phyloP scores from a whole-genome alignment of 2,113 vertebrate genomes.

The Lycocorax pyrrhopterus region DNA sequence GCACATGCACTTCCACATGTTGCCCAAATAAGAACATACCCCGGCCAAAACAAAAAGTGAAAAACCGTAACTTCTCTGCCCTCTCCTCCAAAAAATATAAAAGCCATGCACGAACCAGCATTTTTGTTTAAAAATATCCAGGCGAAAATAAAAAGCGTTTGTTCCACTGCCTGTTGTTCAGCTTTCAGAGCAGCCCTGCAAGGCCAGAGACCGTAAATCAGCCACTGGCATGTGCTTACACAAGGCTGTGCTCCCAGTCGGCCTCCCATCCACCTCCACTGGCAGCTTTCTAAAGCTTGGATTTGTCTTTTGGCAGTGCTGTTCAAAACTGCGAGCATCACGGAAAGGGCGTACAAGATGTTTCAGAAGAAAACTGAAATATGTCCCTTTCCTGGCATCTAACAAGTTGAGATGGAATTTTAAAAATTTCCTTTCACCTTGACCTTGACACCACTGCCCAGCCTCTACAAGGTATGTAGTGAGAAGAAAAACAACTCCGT shows the following conservation, averaged over 20 bases:
- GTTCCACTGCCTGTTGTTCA: slow-evolving; percentile 30
- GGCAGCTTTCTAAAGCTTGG: neutral
- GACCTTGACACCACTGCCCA: neutral
- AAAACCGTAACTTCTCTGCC: neutral
- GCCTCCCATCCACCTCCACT: neutral
- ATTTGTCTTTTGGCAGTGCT: neutral
- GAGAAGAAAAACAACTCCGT: neutral
- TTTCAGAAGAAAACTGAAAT: neutral
- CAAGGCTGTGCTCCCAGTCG: neutral
- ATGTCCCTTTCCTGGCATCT: neutral
- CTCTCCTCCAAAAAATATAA: slow-evolving; percentile 7
- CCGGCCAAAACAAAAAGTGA: slow-evolving; percentile 5
- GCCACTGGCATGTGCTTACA: slow-evolving; percentile 35
- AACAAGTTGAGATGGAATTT: neutral
- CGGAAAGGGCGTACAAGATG: neutral
- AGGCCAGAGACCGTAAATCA: neutral
- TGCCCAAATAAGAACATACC: neutral
- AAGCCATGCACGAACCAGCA: neutral
- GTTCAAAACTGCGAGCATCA: neutral
- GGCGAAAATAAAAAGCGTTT: neutral
- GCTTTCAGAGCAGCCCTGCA: neutral
- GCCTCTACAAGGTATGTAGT: neutral
- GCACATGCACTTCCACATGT: neutral
- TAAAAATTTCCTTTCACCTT: neutral
- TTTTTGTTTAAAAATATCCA: slow-evolving; percentile 45